A percentile compares a stretch with the other conserved stretches of the same genome.
Evolutionary conservation across 2,797 vertebrate species (phyloP).

Genomic region (Platyrinchus mystaceus): DNA sequence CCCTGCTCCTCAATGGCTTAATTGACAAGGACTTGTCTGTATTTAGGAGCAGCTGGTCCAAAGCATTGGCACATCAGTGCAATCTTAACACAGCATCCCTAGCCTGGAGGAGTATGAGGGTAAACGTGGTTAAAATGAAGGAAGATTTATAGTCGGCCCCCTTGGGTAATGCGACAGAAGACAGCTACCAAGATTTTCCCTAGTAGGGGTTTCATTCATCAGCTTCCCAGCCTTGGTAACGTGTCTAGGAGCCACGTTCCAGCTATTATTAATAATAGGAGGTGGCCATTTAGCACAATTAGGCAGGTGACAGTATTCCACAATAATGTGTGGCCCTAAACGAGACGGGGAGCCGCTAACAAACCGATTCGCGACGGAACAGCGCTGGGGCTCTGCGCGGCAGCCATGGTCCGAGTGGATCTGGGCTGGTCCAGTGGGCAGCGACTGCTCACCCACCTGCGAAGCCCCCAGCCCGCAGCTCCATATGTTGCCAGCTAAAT

Average conservation of each 20-base stretch:
- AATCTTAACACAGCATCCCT: conserved; percentile 94
- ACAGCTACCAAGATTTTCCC: conserved; percentile 90
- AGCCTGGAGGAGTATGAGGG: conserved; percentile 90
- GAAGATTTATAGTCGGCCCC: conserved; percentile 97
- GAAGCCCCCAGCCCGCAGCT: not conserved
- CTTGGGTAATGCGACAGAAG: conserved; percentile 87
- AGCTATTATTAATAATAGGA: conserved; percentile 87
- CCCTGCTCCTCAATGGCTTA: conserved; percentile 97
- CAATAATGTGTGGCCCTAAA: conserved; percentile 74
- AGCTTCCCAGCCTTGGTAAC: conserved; percentile 71
- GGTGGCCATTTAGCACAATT: conserved; percentile 84
- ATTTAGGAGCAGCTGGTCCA: conserved; percentile 99
- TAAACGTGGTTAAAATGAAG: conserved; percentile 95
- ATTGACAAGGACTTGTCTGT: conserved; percentile 99
- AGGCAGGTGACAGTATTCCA: conserved; percentile 88
- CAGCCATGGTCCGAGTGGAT: not conserved
- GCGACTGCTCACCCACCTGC: not conserved
- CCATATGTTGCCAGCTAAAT: not conserved
- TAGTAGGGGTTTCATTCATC: conserved; percentile 83
- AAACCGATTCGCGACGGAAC: not conserved
- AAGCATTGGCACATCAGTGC: conserved; percentile 93
- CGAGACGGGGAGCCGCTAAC: conserved; percentile 54
- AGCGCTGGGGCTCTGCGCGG: not conserved
- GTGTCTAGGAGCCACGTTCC: conserved; percentile 75
- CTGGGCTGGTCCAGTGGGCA: not conserved